Evolutionary conservation across 2,113 vertebrate genomes (phyloP), one percentile per base, ranked within the genome.

Genomic region (Lophius piscatorius): DNA sequence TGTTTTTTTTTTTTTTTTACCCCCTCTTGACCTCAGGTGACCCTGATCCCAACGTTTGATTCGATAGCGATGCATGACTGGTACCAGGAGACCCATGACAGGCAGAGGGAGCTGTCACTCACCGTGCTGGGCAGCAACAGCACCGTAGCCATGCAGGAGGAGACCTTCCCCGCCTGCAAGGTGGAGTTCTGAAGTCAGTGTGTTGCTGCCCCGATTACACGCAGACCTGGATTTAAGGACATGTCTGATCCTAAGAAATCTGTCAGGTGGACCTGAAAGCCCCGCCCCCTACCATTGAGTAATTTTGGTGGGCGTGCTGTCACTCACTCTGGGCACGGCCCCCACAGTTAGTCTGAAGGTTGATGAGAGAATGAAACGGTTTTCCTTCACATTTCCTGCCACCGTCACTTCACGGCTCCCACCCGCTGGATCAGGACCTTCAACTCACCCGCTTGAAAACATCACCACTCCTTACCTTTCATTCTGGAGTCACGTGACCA

Each of bases 161-260:
- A 98, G 80, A 95, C 94, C 44, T 98, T 98, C 74, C 95, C 95
- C 0, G 96, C 96, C 51, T 98, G 96, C 90, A 98, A 98, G 89
- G 93, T 98, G 46, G 96, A 98, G 82, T 98, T 98, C 88, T 98
- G 88, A 50, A 1, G 11, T 2, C 23, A 40, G 39, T 28, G 35
- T 14, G 3, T 18, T 26, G 47, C 51, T 63, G 45, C 40, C 56
- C 23, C 20, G 40, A 33, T 61, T 36, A 55, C 23, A 34, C 1
- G 0, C 16, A 16, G 9, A 28, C 21, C 20, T 24, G 24, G 17
- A 24, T n/a, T 11, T 20, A 11, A 48, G 62, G 31, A 24, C 12
- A 12, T 8, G 26, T 24, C 38, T 0, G 22, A 14, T 17, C n/a
- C n/a, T 10, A 18, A n/a, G n/a, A n/a, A n/a, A n/a, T n/a, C n/a